A percentile compares a stretch with the other conserved stretches of the same genome.
These are phyloP conservation scores for Drosophila maculinotata DNA, from an alignment of 2,888 invertebrate species.

Conservation along the genomic window DNA sequence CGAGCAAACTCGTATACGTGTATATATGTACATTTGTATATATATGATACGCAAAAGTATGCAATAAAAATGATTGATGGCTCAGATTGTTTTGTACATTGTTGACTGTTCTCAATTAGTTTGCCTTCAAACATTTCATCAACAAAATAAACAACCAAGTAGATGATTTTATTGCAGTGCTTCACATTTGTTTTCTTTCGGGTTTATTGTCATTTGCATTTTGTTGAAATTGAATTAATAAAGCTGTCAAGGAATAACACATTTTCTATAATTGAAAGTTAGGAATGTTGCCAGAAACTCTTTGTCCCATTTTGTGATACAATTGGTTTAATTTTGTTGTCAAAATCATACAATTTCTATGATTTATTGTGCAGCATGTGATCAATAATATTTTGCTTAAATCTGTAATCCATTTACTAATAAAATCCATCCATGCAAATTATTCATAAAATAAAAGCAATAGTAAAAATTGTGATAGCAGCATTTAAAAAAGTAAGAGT, in stretches of 20 bases:
- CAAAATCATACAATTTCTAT: not conserved
- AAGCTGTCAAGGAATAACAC: constrained; percentile 16
- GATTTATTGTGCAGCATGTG: not conserved
- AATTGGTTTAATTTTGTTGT: not conserved
- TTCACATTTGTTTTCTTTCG: constrained; percentile 7
- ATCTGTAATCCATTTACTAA: not conserved
- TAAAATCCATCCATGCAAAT: not conserved
- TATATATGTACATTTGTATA: not conserved
- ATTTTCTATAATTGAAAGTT: constrained; percentile 16
- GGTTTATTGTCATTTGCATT: constrained; percentile 14
- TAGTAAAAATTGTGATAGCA: too few species aligned
- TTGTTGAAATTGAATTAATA: constrained; percentile 17
- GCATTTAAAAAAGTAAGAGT: too few species aligned
- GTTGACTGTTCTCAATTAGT: constrained; percentile 63
- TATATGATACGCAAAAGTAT: constrained; percentile 65
- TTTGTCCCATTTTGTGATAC: too few species aligned
- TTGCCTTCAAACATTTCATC: constrained; percentile 40
- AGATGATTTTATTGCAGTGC: constrained; percentile 53
- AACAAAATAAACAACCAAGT: constrained; percentile 28
- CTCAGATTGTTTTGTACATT: constrained; percentile 45
- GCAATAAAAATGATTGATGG: constrained; percentile 77
- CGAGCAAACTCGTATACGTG: constrained; percentile 1
- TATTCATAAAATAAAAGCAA: too few species aligned
- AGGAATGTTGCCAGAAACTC: constrained; percentile 2
- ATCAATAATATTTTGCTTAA: not conserved